Conservation (phyloP, 2,888 invertebrate genomes). For the Ormyrus rosae region DNA sequence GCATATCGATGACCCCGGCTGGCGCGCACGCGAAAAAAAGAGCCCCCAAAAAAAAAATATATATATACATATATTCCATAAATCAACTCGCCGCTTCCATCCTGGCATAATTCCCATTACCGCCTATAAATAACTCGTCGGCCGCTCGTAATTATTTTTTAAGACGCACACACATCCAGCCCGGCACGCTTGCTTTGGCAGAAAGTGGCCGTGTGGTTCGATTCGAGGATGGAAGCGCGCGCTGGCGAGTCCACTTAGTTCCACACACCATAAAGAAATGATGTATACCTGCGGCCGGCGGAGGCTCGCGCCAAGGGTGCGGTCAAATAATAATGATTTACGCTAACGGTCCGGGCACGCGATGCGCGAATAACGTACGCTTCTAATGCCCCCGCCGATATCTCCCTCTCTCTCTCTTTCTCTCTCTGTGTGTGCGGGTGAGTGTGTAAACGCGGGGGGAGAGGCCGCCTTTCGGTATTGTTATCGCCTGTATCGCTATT, state of each 20-base stretch:
- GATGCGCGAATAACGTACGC: slow-evolving; percentile 23
- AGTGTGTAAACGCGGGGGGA: no score
- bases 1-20: no score
- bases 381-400: slow-evolving; percentile 29
- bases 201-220: no score
- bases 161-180: no score
- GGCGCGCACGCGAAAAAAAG: no score
- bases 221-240: background rate
- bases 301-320: slow-evolving; percentile 59
- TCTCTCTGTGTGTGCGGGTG: background rate
- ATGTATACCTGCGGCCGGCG: slow-evolving; percentile 58
- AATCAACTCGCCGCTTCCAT: background rate
- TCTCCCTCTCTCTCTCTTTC: background rate
- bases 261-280: slow-evolving; percentile 57
- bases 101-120: background rate
- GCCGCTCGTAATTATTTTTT: no score
- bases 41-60: no score
- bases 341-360: slow-evolving; percentile 59
- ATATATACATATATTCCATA: no score
- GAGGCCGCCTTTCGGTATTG: no score
- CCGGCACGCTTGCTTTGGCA: no score
- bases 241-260: background rate
- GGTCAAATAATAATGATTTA: slow-evolving; percentile 68
- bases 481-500: background rate
- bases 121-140: no score